phyloP scores from a whole-genome alignment of 2,888 invertebrate species.

The Taphrorychus bicolor region DNA sequence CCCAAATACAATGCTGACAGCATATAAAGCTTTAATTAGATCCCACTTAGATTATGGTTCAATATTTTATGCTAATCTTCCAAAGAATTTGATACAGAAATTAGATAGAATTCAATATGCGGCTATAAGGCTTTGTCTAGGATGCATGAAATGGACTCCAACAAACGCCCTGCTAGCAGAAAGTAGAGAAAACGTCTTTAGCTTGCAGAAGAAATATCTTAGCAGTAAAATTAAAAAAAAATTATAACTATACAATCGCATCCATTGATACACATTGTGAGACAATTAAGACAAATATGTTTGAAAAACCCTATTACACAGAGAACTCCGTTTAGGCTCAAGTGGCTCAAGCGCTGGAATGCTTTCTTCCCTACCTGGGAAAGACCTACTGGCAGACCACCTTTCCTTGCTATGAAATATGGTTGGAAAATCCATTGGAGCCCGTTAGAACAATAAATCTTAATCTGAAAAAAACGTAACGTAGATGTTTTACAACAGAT shows the following conservation, averaged over 20 bases:
- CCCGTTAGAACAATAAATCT: background rate
- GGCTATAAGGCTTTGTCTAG: conserved; percentile 1
- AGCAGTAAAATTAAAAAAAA: background rate
- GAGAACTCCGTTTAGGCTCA: background rate
- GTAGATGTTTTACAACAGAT: background rate
- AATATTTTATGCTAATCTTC: background rate
- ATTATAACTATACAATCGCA: background rate
- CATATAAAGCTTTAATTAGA: conserved; percentile 6
- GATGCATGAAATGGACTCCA: conserved; percentile 7
- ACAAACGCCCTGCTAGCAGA: background rate
- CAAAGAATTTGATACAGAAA: background rate
- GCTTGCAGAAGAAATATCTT: background rate
- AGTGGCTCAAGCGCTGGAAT: background rate
- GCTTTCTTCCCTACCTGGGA: background rate
- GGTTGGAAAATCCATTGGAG: background rate
- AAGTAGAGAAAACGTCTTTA: background rate
- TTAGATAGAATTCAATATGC: background rate
- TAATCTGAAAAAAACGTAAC: conserved; percentile 8
- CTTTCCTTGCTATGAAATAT: background rate
- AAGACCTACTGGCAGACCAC: background rate
- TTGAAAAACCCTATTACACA: background rate
- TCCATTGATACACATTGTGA: background rate
- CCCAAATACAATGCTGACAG: background rate
- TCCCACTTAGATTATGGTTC: conserved; percentile 17
- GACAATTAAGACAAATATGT: background rate